Conservation (phyloP, 2,113 vertebrate genomes). For the Brachionichthys hirsutus region DNA sequence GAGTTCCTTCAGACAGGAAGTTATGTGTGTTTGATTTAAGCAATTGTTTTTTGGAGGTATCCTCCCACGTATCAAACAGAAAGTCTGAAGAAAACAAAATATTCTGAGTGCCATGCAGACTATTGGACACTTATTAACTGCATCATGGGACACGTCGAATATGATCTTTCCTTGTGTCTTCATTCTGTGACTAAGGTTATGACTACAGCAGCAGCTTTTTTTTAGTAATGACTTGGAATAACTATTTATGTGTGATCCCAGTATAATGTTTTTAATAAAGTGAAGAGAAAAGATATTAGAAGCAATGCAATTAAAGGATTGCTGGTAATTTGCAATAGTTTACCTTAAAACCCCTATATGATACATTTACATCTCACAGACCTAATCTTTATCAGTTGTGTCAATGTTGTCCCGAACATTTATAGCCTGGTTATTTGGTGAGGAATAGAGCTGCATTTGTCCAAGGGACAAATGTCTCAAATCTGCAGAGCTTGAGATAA, state of each 20-base stretch:
- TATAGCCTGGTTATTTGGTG: too few species aligned
- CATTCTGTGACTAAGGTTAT: slow-evolving; percentile 21
- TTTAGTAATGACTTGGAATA: background rate
- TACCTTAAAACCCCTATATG: slow-evolving; percentile 1
- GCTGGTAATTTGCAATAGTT: slow-evolving; percentile 6
- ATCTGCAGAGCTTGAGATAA: slow-evolving; percentile 29
- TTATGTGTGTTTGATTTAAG: slow-evolving; percentile 19
- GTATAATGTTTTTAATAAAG: slow-evolving; percentile 31
- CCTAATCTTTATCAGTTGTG: too few species aligned
- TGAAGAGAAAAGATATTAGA: slow-evolving; percentile 17
- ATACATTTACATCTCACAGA: too few species aligned
- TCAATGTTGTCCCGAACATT: too few species aligned
- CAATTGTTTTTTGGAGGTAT: slow-evolving; percentile 31
- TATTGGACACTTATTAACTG: slow-evolving; percentile 29
- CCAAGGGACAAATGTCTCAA: background rate
- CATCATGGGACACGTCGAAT: slow-evolving; percentile 29
- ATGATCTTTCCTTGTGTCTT: slow-evolving; percentile 14
- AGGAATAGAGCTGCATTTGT: background rate
- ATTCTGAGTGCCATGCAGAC: slow-evolving; percentile 38
- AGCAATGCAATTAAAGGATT: slow-evolving; percentile 19
- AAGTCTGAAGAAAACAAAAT: slow-evolving; percentile 19
- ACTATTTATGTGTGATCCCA: slow-evolving; percentile 16
- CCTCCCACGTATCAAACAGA: slow-evolving; percentile 8
- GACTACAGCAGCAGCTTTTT: slow-evolving; percentile 18
- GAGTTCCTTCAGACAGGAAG: slow-evolving; percentile 17